Conservation (phyloP, 2,113 vertebrate genomes). For the Ranitomeya imitator region DNA sequence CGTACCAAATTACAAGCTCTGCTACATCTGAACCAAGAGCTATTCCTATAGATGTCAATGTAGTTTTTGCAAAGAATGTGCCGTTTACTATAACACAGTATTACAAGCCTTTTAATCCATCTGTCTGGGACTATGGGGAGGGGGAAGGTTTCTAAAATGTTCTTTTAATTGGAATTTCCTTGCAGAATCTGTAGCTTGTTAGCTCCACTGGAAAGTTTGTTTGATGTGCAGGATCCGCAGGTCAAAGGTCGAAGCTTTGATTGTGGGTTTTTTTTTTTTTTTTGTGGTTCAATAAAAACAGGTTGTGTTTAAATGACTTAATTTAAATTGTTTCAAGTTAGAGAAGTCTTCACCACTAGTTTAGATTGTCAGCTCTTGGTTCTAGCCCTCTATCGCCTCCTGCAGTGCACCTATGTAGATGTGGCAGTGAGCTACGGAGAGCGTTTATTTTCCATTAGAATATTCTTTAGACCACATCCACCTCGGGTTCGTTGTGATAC, state of each 20-base stretch:
- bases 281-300: conserved; percentile 10
- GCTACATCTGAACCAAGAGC: not conserved
- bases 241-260: conserved; percentile 20
- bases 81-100: not conserved
- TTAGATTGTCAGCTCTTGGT: not conserved
- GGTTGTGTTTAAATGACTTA: not conserved
- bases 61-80: not conserved
- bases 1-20: not conserved
- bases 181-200: conserved; percentile 66
- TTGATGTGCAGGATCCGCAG: conserved; percentile 55
- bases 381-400: not conserved
- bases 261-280: not conserved
- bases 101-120: not conserved
- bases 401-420: too few relatives aligned
- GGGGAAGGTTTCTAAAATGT: not conserved
- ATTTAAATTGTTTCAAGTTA: not conserved
- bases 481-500: too few relatives aligned
- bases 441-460: too few relatives aligned
- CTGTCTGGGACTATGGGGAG: not conserved
- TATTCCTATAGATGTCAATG: too few relatives aligned
- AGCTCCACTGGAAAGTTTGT: conserved; percentile 61
- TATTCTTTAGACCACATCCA: too few relatives aligned
- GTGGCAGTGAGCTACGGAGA: too few relatives aligned
- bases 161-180: not conserved
- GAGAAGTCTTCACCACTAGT: too few relatives aligned